Percentiles rank a stretch among this genome's conserved stretches.
phyloP scores from a whole-genome alignment of 2,113 vertebrate genomes.

The Eulacestoma nigropectus region DNA sequence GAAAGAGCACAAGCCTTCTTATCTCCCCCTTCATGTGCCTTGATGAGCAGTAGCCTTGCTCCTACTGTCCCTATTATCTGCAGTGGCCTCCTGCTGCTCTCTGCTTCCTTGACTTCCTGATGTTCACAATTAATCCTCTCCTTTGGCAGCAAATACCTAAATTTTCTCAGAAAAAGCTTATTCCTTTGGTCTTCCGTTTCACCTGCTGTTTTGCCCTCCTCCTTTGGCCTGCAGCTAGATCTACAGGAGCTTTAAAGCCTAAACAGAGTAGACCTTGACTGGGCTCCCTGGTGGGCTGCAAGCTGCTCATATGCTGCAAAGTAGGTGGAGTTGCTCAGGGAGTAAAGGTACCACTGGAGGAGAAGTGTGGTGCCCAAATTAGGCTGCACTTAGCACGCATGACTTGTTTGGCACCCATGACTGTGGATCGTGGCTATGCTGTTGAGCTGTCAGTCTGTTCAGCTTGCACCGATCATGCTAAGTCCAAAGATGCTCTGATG shows the following conservation, averaged over 20 bases:
- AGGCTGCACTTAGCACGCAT: not conserved
- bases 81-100: slow-evolving; percentile 14
- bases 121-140: slow-evolving; percentile 41
- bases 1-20: slow-evolving; percentile 28
- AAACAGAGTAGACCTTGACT: not conserved
- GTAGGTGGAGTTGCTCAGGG: not conserved
- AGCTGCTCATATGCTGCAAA: not conserved
- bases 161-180: not conserved
- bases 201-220: not conserved
- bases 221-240: not conserved
- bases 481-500: not conserved
- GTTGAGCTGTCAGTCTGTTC: not conserved
- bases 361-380: not conserved
- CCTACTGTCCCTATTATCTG: slow-evolving; percentile 37
- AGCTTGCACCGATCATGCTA: not conserved
- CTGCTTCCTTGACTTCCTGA: slow-evolving; percentile 33
- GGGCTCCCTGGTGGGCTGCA: not conserved
- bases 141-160: slow-evolving; percentile 36
- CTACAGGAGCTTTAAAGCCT: not conserved
- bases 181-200: not conserved
- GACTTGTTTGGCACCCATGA: not conserved
- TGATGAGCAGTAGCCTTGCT: slow-evolving; percentile 8
- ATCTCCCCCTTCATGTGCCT: not conserved
- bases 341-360: not conserved
- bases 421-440: not conserved